Percentiles rank a stretch among this genome's conserved stretches.
Evolutionary conservation across 2,113 vertebrate species (phyloP).

Genomic region (Lepus europaeus): DNA sequence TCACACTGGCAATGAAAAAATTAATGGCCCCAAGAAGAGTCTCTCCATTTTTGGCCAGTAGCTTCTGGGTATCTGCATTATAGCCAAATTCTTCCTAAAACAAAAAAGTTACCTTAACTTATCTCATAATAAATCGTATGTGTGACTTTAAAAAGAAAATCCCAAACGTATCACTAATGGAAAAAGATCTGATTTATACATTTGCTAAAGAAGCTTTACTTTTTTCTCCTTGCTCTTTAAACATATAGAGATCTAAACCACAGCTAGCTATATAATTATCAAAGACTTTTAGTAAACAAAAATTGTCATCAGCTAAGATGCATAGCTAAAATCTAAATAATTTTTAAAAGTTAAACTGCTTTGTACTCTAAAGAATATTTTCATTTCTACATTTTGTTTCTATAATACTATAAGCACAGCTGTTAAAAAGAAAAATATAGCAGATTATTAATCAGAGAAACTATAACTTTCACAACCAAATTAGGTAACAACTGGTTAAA

Average conservation of each 20-base stretch:
- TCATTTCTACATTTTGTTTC: slow-evolving; percentile 73
- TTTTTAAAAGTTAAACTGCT: slow-evolving; percentile 68
- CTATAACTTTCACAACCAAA: slow-evolving; percentile 72
- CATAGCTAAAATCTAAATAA: slow-evolving; percentile 62
- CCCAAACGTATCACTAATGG: slow-evolving; percentile 9
- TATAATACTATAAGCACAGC: slow-evolving; percentile 79
- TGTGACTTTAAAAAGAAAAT: slow-evolving; percentile 49
- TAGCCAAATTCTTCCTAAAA: slow-evolving; percentile 98
- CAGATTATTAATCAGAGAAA: slow-evolving; percentile 81
- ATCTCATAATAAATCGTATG: slow-evolving; percentile 62
- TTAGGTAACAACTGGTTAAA: slow-evolving; percentile 79
- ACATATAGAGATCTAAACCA: slow-evolving; percentile 51
- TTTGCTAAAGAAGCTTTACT: slow-evolving; percentile 24
- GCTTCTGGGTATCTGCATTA: slow-evolving; percentile 98
- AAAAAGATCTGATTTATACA: slow-evolving; percentile 69
- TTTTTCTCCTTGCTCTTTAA: slow-evolving; percentile 61
- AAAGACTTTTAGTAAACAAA: slow-evolving; percentile 58
- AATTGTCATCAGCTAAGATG: slow-evolving; percentile 60
- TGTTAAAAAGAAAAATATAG: slow-evolving; percentile 74
- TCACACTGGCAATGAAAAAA: slow-evolving; percentile 97
- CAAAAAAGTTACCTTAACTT: slow-evolving; percentile 80
- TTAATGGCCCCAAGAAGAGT: slow-evolving; percentile 97
- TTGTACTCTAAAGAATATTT: slow-evolving; percentile 69
- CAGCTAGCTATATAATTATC: slow-evolving; percentile 52
- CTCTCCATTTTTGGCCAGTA: slow-evolving; percentile 98